These are phyloP conservation scores for Lepidocyrtinus sp. DNA, from an alignment of 2,888 invertebrate genomes.

Conservation along the genomic window DNA sequence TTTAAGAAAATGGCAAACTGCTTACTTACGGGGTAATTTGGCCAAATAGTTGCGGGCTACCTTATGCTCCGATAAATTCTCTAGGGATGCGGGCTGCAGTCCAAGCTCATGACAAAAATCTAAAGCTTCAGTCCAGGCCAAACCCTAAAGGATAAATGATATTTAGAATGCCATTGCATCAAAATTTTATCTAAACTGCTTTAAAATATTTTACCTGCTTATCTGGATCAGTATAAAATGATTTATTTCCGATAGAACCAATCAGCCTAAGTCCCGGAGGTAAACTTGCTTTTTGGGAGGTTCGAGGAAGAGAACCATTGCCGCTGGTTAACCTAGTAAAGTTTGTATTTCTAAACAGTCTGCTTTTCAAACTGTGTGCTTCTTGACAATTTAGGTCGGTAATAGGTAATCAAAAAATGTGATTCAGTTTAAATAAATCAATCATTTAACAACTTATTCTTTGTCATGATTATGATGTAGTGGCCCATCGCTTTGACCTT, in stretches of 20 bases:
- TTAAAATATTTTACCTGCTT: slow-evolving; percentile 42
- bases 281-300: no score
- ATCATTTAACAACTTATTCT: neutral
- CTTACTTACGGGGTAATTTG: slow-evolving; percentile 59
- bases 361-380: slow-evolving; percentile 23
- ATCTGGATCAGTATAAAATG: slow-evolving; percentile 57
- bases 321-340: neutral
- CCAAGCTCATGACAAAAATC: slow-evolving; percentile 57
- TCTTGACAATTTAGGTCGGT: neutral
- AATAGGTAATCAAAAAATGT: slow-evolving; percentile 3
- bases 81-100: slow-evolving; percentile 50
- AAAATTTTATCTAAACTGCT: no score
- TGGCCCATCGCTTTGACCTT: no score
- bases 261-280: slow-evolving; percentile 35
- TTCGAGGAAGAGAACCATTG: neutral
- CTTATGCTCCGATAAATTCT: slow-evolving; percentile 48
- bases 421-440: neutral
- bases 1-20: neutral
- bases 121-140: slow-evolving; percentile 53
- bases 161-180: no score
- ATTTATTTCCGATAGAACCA: slow-evolving; percentile 53
- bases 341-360: slow-evolving; percentile 24
- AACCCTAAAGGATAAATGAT: no score
- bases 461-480: no score
- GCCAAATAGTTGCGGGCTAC: slow-evolving; percentile 55